Evolutionary conservation across 1,140 invertebrate species (phyloP), one percentile per base, ranked within the genome.

Genomic region (Eupristina koningsbergeri): DNA sequence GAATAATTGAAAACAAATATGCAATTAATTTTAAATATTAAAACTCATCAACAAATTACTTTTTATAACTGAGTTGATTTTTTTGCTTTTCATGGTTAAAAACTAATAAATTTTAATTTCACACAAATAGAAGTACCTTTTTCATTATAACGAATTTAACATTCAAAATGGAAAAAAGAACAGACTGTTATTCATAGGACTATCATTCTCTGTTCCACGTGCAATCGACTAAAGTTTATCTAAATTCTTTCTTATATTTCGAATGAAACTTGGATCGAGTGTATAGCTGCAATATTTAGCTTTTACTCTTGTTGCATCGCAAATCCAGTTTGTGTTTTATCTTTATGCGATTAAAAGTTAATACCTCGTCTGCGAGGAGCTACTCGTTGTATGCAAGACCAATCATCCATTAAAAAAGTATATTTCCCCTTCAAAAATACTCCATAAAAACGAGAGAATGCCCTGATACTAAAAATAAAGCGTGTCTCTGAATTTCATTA

Each of bases 401-500:
- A 8, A 19, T 22, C 8, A 31, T 17, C 64, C 6, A 58, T 58
- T 3, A 58, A 22, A 58, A 17, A 58, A 0, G 5, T 58, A 6
- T 22, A 58, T 58, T 58, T 58, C 64, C 64, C 17, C 3, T 19
- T 31, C 8, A 67, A 19, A 67, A 67, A 36, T 31, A 67, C 41
- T 17, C 19, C 39, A 41, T 26, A 15, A 39, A 41, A n/a, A n/a
- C 6, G 26, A n/a, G 22, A 11, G 22, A 15, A 45, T 47, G 69
- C 69, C 5, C 45, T 5, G 36, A 45, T 0, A 47, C 19, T 29
- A 19, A 53, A 45, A 50, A 17, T 50, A n/a, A 7, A 41, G 29
- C 26, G 1, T 19, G 2, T 19, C 47, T 50, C 64, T n/a, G 67
- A 58, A 80, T 80, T 80, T 58, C 45, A 80, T 80, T 73, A 80